phyloP scores from a whole-genome alignment of 1,140 invertebrate species.

The Meteorus sp. region DNA sequence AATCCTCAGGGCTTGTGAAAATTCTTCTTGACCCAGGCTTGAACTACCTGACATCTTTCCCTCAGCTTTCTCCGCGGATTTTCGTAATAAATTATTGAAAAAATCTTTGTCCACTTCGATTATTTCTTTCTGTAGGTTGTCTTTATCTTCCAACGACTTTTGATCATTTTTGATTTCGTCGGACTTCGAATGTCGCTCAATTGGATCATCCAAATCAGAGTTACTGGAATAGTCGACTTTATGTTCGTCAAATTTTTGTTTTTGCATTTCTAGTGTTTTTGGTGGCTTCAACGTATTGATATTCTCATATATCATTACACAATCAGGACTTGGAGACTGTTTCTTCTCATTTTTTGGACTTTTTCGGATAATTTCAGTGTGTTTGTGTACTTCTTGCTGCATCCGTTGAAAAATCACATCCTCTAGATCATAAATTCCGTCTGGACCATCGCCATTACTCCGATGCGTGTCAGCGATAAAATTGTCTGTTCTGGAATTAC shows the following conservation, averaged over 20 bases:
- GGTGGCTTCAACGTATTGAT: slow-evolving; percentile 30
- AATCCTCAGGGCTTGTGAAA: slow-evolving; percentile 53
- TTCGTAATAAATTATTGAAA: slow-evolving; percentile 48
- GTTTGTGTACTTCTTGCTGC: slow-evolving; percentile 49
- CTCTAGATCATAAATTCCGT: slow-evolving; percentile 44
- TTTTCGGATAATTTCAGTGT: slow-evolving; percentile 45
- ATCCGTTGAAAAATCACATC: slow-evolving; percentile 53
- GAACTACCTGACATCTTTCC: slow-evolving; percentile 49
- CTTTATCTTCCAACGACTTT: slow-evolving; percentile 40
- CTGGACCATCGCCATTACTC: slow-evolving; percentile 15
- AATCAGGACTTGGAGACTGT: slow-evolving; percentile 33
- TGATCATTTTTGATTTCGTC: slow-evolving; percentile 40
- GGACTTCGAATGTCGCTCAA: slow-evolving; percentile 51
- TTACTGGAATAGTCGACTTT: slow-evolving; percentile 50
- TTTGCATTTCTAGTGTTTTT: slow-evolving; percentile 44
- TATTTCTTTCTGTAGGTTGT: slow-evolving; percentile 54
- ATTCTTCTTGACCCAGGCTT: slow-evolving; percentile 55
- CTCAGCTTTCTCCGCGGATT: slow-evolving; percentile 45
- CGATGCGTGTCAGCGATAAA: slow-evolving; percentile 36
- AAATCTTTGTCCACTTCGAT: slow-evolving; percentile 57
- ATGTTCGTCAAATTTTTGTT: slow-evolving; percentile 48
- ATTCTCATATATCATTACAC: slow-evolving; percentile 44
- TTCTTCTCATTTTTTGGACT: slow-evolving; percentile 44
- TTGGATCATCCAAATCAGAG: slow-evolving; percentile 54
- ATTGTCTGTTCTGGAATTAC: slow-evolving; percentile 41